phyloP scores from a whole-genome alignment of 2,113 vertebrate species.

The Sebastes fasciatus region DNA sequence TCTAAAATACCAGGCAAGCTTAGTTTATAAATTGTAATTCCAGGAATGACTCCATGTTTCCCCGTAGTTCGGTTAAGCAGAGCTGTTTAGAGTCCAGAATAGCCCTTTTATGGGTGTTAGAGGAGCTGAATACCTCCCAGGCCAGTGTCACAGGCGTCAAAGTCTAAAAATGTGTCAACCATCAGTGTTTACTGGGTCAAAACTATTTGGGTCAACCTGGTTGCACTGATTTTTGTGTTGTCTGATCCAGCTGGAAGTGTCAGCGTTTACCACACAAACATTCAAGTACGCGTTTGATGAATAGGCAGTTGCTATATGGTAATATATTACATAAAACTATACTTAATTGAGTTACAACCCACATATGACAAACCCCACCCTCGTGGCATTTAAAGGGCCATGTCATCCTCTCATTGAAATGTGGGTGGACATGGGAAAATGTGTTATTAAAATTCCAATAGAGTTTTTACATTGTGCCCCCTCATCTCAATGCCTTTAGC shows the following conservation, averaged over 20 bases:
- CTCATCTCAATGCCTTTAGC: conserved; percentile 9
- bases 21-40: conserved; percentile 36
- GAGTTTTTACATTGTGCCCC: conserved; percentile 14
- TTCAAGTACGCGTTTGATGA: background rate
- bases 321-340: background rate
- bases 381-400: conserved; percentile 14
- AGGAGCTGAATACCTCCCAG: conserved; percentile 28
- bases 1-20: conserved; percentile 21
- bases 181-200: conserved; percentile 40
- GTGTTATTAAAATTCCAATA: conserved; percentile 16
- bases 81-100: conserved; percentile 21
- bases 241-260: conserved; percentile 19
- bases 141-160: conserved; percentile 17
- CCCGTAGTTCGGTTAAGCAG: conserved; percentile 2
- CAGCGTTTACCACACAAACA: background rate
- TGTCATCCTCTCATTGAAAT: background rate
- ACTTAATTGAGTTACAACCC: conserved; percentile 9
- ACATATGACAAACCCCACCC: conserved; percentile 1
- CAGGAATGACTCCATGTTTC: conserved; percentile 36
- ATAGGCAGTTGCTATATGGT: background rate
- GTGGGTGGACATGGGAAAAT: conserved; percentile 29
- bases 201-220: conserved; percentile 44
- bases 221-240: conserved; percentile 22
- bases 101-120: conserved; percentile 18
- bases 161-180: conserved; percentile 44